Evolutionary conservation across 2,888 invertebrate genomes (phyloP), one percentile per base, ranked within the genome.

Genomic region (Coenonympha glycerion): DNA sequence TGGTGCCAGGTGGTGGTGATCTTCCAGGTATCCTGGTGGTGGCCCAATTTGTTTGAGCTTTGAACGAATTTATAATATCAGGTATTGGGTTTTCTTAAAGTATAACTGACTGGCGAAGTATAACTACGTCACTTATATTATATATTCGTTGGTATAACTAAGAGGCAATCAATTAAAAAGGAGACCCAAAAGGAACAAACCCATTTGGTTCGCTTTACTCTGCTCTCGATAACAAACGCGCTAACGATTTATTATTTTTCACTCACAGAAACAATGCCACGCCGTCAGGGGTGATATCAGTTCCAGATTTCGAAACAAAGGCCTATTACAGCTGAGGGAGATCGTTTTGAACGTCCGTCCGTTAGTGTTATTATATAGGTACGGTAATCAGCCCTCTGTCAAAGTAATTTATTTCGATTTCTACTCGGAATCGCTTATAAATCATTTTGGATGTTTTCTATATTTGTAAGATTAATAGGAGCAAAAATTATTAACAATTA

Each of bases 271-370:
- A 52, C 57, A 54, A 57, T 50, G 34, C 26, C 33, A 57, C 34
- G 39, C 26, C 37, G 47, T 49, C 49, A 40, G 49, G 24, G 21
- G 36, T 49, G 52, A 51, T 56, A 56, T 55, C 56, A 53, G 53
- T 30, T 49, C 34, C 47, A 50, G 51, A 55, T 56, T 53, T 36
- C 47, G 39, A 49, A 56, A 58, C 58, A 58, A 57, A 53, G 49
- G 58, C 48, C 52, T 49, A 53, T 56, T 55, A 54, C 48, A 33
- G 50, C 44, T 30, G 30, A 33, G 45, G 37, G 49, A 53, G 47
- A 44, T 46, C 26, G 48, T 56, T 52, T 47, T 31, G 50, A 49
- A 36, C 45, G 31, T 28, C 42, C 31, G 31, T 30, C 49, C 24
- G 16, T n/a, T n/a, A n/a, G n/a, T 31, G 44, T 55, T 26, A 52